Percentiles rank a stretch among this genome's conserved stretches.
Conservation (phyloP, 2,888 invertebrate genomes). For the Argyresthia albistria region DNA sequence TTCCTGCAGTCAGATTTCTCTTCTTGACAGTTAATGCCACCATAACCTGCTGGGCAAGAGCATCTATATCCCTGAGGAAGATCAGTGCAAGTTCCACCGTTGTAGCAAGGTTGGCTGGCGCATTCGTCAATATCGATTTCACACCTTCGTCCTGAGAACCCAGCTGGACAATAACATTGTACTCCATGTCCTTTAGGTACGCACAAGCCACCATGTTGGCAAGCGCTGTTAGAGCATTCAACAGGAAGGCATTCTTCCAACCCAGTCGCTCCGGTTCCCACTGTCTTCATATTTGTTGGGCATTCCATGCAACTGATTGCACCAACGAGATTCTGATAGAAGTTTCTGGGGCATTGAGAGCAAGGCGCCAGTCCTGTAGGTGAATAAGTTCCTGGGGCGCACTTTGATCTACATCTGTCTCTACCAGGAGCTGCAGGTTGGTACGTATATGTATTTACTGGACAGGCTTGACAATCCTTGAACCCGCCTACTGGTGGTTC, state of each 20-base stretch:
- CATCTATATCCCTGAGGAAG: constrained; percentile 94
- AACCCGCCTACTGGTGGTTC: constrained; percentile 92
- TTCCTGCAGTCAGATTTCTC: constrained; percentile 90
- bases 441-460: constrained; percentile 90
- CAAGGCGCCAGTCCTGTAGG: constrained; percentile 95
- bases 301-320: constrained; percentile 92
- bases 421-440: constrained; percentile 91
- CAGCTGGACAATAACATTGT: constrained; percentile 95
- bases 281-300: constrained; percentile 91
- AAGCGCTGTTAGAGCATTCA: constrained; percentile 89
- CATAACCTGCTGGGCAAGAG: constrained; percentile 88
- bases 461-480: constrained; percentile 95
- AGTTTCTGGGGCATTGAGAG: constrained; percentile 91
- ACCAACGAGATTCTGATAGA: constrained; percentile 90
- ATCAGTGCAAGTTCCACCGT: constrained; percentile 93
- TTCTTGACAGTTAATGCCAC: constrained; percentile 95
- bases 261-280: constrained; percentile 82
- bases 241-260: constrained; percentile 90
- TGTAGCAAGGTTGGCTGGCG: constrained; percentile 93
- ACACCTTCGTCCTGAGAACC: constrained; percentile 93
- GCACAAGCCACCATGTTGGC: constrained; percentile 93
- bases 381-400: constrained; percentile 91
- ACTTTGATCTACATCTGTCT: constrained; percentile 89
- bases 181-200: constrained; percentile 90
- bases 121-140: constrained; percentile 97